Evolutionary conservation across 2,888 invertebrate species (phyloP).

Genomic region (Meteorus cinctellus): DNA sequence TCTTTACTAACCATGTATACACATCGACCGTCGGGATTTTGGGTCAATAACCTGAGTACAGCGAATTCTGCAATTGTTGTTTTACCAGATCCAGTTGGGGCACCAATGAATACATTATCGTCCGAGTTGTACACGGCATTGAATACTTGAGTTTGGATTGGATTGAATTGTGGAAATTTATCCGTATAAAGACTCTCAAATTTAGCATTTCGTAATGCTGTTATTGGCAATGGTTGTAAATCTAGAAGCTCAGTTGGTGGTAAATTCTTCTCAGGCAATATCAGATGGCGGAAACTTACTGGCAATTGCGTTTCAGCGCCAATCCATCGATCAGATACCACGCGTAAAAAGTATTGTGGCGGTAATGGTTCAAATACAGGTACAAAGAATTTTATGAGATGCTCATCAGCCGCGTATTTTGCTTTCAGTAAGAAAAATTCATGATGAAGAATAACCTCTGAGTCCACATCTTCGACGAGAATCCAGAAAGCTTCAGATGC

Average conservation of each 20-base stretch:
- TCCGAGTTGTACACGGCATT: slow-evolving; percentile 98
- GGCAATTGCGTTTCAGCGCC: slow-evolving; percentile 97
- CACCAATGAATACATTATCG: slow-evolving; percentile 97
- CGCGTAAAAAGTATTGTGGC: slow-evolving; percentile 96
- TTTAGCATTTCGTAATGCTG: slow-evolving; percentile 89
- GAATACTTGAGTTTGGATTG: slow-evolving; percentile 98
- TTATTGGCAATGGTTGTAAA: slow-evolving; percentile 95
- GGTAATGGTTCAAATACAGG: slow-evolving; percentile 99
- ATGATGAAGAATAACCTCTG: slow-evolving; percentile 94
- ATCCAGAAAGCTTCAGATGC: slow-evolving; percentile 92
- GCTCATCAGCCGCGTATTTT: slow-evolving; percentile 95
- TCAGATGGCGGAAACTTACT: slow-evolving; percentile 96
- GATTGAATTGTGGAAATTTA: slow-evolving; percentile 95
- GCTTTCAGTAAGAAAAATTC: slow-evolving; percentile 92
- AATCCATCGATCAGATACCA: slow-evolving; percentile 94
- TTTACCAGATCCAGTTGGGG: slow-evolving; percentile 93
- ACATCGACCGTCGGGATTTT: slow-evolving; percentile 85
- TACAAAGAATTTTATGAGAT: slow-evolving; percentile 97
- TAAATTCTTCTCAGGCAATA: slow-evolving; percentile 97
- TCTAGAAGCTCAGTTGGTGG: slow-evolving; percentile 98
- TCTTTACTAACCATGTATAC: slow-evolving; percentile 97
- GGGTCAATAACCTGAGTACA: slow-evolving; percentile 88
- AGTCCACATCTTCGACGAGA: slow-evolving; percentile 90
- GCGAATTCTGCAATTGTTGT: slow-evolving; percentile 98
- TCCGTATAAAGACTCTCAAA: slow-evolving; percentile 91